Percentiles rank a stretch among this genome's conserved stretches.
Evolutionary conservation across 2,888 invertebrate species (phyloP).

Genomic region (Metallyticus violacea): DNA sequence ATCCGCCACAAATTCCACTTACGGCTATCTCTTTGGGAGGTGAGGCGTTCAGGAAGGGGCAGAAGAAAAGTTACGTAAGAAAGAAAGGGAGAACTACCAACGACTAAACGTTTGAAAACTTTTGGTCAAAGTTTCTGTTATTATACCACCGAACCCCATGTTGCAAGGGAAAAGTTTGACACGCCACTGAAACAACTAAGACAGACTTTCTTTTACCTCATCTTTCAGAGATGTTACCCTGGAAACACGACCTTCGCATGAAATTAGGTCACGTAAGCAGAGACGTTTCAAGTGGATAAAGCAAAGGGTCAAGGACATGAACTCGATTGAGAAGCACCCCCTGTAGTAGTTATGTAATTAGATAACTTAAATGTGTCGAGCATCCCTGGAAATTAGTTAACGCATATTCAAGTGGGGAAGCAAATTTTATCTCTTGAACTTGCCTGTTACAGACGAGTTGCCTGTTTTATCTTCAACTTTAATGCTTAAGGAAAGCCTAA

Average conservation of each 20-base stretch:
- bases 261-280: not conserved
- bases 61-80: too few species aligned
- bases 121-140: too few species aligned
- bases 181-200: not conserved
- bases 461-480: too few species aligned
- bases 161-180: not conserved
- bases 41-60: too few species aligned
- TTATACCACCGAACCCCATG: too few species aligned
- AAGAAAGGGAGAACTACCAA: too few species aligned
- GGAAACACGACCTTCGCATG: not conserved
- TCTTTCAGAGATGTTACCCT: not conserved
- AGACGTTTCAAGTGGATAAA: not conserved
- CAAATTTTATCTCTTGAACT: not conserved
- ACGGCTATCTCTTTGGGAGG: too few species aligned
- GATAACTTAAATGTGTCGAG: not conserved
- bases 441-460: too few species aligned
- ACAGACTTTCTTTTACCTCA: not conserved
- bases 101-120: too few species aligned
- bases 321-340: not conserved
- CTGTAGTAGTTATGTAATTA: not conserved
- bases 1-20: too few species aligned
- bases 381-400: too few species aligned
- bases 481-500: too few species aligned
- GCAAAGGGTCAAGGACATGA: not conserved
- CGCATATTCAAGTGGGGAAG: not conserved